phyloP scores from a whole-genome alignment of 2,888 invertebrate genomes.

The Dromius quadrimaculatus region DNA sequence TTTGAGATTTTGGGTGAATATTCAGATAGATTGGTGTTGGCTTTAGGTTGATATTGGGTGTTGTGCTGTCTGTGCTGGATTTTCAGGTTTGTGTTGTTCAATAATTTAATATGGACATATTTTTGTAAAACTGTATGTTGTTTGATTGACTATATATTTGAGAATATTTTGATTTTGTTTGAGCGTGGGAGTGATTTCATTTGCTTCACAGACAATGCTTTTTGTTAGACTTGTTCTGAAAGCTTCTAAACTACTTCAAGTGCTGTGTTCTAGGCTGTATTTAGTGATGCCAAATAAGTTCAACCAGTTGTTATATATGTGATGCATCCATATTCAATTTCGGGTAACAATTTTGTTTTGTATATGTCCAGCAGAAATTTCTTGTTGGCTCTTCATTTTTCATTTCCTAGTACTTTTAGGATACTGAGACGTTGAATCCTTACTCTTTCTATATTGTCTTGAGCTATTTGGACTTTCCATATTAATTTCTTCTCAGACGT shows the following conservation, averaged over 20 bases:
- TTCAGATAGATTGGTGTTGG: not conserved
- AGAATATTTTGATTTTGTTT: not conserved
- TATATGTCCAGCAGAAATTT: not conserved
- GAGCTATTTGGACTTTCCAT: not conserved
- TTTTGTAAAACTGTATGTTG: not conserved
- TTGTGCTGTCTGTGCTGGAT: not conserved
- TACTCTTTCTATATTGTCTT: not conserved
- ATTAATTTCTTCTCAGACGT: constrained; percentile 12
- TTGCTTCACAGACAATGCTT: not conserved
- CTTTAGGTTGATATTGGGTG: not conserved
- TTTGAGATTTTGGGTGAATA: not conserved
- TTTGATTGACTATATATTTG: not conserved
- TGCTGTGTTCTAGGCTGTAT: constrained; percentile 10
- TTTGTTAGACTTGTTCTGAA: not conserved
- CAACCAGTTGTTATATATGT: not conserved
- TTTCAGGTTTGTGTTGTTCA: not conserved
- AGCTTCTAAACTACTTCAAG: not conserved
- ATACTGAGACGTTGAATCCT: constrained; percentile 4
- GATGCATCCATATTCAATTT: constrained; percentile 34
- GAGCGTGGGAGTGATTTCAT: not conserved
- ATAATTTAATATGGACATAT: not conserved
- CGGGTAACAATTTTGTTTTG: not conserved
- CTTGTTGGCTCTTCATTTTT: constrained; percentile 25
- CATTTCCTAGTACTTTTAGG: not conserved
- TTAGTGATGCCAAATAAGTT: not conserved